Evolutionary conservation across 2,113 vertebrate species (phyloP).

Genomic region (Coreoperca whiteheadi): DNA sequence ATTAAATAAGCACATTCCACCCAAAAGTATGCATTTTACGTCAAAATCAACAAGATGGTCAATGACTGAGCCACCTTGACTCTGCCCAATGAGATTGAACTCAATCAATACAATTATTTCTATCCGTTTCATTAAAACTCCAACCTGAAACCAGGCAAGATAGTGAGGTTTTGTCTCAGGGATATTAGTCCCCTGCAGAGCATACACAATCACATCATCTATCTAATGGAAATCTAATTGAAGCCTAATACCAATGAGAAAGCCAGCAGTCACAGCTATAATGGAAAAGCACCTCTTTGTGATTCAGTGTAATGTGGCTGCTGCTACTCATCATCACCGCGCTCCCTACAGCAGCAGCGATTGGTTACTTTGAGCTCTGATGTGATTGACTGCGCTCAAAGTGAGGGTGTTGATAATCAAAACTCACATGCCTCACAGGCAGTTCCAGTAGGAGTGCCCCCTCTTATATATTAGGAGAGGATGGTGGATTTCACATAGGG

Average conservation of each 20-base stretch:
- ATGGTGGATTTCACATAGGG: conserved; percentile 39
- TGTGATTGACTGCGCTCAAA: conserved; percentile 43
- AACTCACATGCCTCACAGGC: conserved; percentile 57
- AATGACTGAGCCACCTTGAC: conserved; percentile 7
- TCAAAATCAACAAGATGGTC: conserved; percentile 10
- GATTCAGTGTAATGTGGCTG: conserved; percentile 24
- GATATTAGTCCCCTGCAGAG: conserved; percentile 56
- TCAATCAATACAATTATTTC: conserved; percentile 27
- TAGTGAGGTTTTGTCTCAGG: conserved; percentile 21
- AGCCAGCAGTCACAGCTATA: conserved; percentile 54
- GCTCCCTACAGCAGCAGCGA: conserved; percentile 18
- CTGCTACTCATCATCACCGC: conserved; percentile 2
- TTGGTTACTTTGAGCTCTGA: conserved; percentile 55
- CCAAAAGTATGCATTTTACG: not conserved
- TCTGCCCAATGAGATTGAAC: conserved; percentile 14
- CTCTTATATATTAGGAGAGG: conserved; percentile 47
- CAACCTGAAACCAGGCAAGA: conserved; percentile 31
- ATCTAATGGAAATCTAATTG: conserved; percentile 70
- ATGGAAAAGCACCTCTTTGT: conserved; percentile 49
- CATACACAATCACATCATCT: conserved; percentile 58
- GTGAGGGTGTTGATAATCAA: conserved; percentile 72
- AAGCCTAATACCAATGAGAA: conserved; percentile 49
- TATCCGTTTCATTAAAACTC: conserved; percentile 44
- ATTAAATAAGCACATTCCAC: conserved; percentile 22
- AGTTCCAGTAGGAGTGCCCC: conserved; percentile 31